Evolutionary conservation across 2,797 vertebrate genomes (phyloP), one percentile per base, ranked within the genome.

Genomic region (Sphenodon punctatus): DNA sequence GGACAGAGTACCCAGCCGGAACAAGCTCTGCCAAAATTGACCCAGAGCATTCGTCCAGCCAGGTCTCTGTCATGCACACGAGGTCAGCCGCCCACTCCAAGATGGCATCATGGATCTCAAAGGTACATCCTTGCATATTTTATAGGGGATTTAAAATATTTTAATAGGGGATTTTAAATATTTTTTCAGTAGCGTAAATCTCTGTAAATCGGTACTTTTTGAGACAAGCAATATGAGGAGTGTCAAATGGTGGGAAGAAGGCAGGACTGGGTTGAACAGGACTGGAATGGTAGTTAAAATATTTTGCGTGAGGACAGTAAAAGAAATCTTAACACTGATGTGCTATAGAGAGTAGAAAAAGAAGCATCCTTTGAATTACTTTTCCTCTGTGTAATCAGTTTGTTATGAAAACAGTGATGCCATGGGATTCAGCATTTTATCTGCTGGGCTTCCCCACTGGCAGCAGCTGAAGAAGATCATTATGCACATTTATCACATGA

Each of bases 391-490:
- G 86, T 85, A 91, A 93, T 89, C 86, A 74, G 92, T 85, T 90
- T 87, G 89, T 89, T 92, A 77, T 89, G 87, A 88, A 82, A 84
- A 84, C 85, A 87, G 65, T 76, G 84, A 61, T 82, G 79, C 87
- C 32, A 7, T 78, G 92, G 84, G 94, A 89, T 86, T 92, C 60
- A 49, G 45, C 69, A 48, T 92, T 95, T 94, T 87, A 91, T 90
- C 88, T 93, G 73, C 67, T 84, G 85, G 67, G 76, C 88, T 95
- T 95, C 88, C n/a, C 91, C 94, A 87, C 92, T 93, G 95, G 94
- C 94, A 94, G 89, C 86, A 75, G 87, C 90, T 95, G 88, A 96
- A 93, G 90, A 93, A 85, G 85, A 85, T 94, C 86, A 94, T 95
- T 95, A 92, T 95, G 89, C 86, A 82, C 82, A 87, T 86, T 86